Conservation (phyloP, 2,888 invertebrate species). For the Drosophila mimetica region DNA sequence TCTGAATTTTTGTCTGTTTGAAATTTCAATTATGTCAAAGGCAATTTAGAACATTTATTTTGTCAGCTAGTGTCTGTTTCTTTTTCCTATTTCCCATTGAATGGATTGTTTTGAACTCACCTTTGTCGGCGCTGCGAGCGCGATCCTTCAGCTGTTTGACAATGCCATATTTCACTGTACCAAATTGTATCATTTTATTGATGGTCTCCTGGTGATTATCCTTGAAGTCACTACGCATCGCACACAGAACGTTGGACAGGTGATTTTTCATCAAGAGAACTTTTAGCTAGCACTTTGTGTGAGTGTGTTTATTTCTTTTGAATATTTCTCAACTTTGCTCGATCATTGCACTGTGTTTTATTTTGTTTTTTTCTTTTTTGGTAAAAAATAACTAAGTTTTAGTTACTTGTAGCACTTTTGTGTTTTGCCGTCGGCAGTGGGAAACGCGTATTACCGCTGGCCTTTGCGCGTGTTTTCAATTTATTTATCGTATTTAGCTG, state of each 20-base stretch:
- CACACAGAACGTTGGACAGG: slow-evolving; percentile 82
- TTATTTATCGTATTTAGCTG: slow-evolving; percentile 4
- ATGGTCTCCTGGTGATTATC: slow-evolving; percentile 85
- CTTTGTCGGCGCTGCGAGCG: slow-evolving; percentile 83
- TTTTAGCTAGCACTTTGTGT: slow-evolving; percentile 27
- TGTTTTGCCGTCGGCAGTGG: slow-evolving; percentile 68
- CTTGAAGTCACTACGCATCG: slow-evolving; percentile 85
- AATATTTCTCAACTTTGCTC: slow-evolving; percentile 11
- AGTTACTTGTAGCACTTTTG: slow-evolving; percentile 14
- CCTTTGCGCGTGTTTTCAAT: slow-evolving; percentile 29
- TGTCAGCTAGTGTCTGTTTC: not conserved
- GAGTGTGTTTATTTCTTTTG: slow-evolving; percentile 5
- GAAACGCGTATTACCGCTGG: slow-evolving; percentile 30
- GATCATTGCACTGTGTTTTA: slow-evolving; percentile 37
- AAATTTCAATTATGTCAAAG: slow-evolving; percentile 24
- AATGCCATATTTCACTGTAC: slow-evolving; percentile 88
- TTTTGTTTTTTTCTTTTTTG: slow-evolving; percentile 1
- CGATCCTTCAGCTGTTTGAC: slow-evolving; percentile 85
- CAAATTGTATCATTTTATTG: slow-evolving; percentile 87
- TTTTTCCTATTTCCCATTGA: not conserved
- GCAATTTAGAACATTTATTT: slow-evolving; percentile 9
- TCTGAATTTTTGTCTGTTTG: not conserved
- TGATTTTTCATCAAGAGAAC: slow-evolving; percentile 82
- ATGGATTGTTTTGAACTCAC: slow-evolving; percentile 66
- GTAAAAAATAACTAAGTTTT: slow-evolving; percentile 15